Conservation (phyloP, 1,140 invertebrate species). For the Coptotermes formosanus region DNA sequence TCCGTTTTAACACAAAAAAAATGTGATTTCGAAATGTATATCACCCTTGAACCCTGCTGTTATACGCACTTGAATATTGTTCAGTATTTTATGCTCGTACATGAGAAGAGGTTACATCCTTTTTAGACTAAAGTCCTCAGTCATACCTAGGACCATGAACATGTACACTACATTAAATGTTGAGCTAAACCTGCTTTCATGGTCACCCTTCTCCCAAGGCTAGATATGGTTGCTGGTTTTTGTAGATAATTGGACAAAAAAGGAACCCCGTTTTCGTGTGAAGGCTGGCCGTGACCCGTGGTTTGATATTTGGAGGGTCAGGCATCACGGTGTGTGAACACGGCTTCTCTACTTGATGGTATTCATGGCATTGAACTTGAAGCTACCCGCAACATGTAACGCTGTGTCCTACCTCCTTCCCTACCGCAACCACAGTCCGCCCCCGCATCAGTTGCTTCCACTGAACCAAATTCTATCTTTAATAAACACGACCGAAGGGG, state of each 20-base stretch:
- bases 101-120: too few relatives aligned
- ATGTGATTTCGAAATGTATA: too few relatives aligned
- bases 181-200: background rate
- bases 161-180: too few relatives aligned
- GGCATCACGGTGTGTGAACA: background rate
- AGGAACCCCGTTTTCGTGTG: background rate
- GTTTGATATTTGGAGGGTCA: background rate
- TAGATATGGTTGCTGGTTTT: background rate
- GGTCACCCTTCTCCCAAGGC: background rate
- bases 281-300: background rate
- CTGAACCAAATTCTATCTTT: background rate
- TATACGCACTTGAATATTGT: too few relatives aligned
- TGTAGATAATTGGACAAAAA: background rate
- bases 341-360: background rate
- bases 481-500: background rate
- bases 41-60: too few relatives aligned
- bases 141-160: too few relatives aligned
- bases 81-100: too few relatives aligned
- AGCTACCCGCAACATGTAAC: background rate
- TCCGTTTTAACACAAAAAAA: too few relatives aligned
- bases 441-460: background rate
- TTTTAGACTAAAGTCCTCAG: too few relatives aligned
- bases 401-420: background rate
- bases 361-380: conserved; percentile 5
- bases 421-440: background rate